A percentile compares a stretch with the other conserved stretches of the same genome.
Conservation (phyloP, 2,888 invertebrate species). For the Brachyopa scutellaris region DNA sequence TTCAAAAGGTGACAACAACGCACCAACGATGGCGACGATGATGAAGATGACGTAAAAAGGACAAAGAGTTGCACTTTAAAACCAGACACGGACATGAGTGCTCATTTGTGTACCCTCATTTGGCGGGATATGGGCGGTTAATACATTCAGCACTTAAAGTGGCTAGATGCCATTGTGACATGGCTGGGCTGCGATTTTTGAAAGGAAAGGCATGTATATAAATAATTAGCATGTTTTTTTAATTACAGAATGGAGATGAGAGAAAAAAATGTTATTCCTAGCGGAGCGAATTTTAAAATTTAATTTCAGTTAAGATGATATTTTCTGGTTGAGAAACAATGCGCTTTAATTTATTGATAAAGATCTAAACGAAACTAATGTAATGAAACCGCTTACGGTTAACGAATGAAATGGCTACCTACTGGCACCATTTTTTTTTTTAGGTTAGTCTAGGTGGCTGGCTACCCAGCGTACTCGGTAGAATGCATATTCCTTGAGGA, state of each 20-base stretch:
- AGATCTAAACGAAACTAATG: neutral
- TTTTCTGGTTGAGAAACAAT: neutral
- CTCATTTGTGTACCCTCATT: conserved; percentile 57
- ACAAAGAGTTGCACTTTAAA: conserved; percentile 53
- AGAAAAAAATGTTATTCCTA: neutral
- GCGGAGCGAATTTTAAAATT: neutral
- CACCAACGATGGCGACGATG: neutral
- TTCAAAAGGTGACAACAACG: conserved; percentile 8
- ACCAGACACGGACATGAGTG: conserved; percentile 43
- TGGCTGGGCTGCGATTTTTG: neutral
- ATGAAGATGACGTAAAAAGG: conserved; percentile 17
- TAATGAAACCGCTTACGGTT: too few relatives aligned
- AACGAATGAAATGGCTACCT: too few relatives aligned
- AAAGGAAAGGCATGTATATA: conserved; percentile 53
- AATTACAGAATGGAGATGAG: conserved; percentile 17
- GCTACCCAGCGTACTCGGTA: too few relatives aligned
- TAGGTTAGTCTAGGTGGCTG: too few relatives aligned
- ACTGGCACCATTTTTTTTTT: too few relatives aligned
- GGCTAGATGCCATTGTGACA: neutral
- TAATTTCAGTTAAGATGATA: neutral
- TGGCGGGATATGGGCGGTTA: neutral
- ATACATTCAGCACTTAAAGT: conserved; percentile 17
- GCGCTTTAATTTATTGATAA: neutral
- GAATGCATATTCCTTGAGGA: too few relatives aligned
- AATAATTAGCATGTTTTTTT: conserved; percentile 41